Percentiles rank a stretch among this genome's conserved stretches.
These are phyloP conservation scores for Caenorhabditis remanei DNA, from an alignment of 1,140 invertebrate genomes.

Conservation along the genomic window DNA sequence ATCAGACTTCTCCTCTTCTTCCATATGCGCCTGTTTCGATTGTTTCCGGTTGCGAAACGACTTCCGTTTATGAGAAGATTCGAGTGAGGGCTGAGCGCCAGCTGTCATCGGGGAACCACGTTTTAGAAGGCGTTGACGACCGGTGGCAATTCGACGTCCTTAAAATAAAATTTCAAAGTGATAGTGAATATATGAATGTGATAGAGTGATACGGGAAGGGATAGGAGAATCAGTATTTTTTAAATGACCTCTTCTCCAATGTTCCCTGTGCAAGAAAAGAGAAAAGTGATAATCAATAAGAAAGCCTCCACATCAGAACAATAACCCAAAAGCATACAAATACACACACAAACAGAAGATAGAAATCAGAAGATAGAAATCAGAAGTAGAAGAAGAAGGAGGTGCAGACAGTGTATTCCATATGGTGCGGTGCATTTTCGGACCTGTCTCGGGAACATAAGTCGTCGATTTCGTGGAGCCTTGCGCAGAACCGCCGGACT, in stretches of 20 bases:
- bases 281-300: neutral
- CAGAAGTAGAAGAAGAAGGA: slow-evolving; percentile 5
- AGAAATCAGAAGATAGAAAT: neutral
- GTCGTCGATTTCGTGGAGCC: slow-evolving; percentile 60
- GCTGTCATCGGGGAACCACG: slow-evolving; percentile 81
- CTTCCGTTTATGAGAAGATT: slow-evolving; percentile 69
- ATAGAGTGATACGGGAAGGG: neutral
- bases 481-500: slow-evolving; percentile 39
- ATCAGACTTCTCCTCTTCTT: slow-evolving; percentile 38
- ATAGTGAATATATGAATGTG: neutral
- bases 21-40: slow-evolving; percentile 15
- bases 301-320: neutral
- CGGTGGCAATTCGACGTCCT: slow-evolving; percentile 68
- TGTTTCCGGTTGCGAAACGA: slow-evolving; percentile 65
- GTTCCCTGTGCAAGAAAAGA: neutral
- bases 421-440: slow-evolving; percentile 13
- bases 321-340: neutral
- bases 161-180: neutral
- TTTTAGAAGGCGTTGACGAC: slow-evolving; percentile 84
- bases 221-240: neutral
- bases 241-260: neutral
- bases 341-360: neutral
- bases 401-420: neutral
- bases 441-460: slow-evolving; percentile 57
- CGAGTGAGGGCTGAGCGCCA: slow-evolving; percentile 68